Conservation (phyloP, 1,140 invertebrate species). For the Paracyclopina nana region DNA sequence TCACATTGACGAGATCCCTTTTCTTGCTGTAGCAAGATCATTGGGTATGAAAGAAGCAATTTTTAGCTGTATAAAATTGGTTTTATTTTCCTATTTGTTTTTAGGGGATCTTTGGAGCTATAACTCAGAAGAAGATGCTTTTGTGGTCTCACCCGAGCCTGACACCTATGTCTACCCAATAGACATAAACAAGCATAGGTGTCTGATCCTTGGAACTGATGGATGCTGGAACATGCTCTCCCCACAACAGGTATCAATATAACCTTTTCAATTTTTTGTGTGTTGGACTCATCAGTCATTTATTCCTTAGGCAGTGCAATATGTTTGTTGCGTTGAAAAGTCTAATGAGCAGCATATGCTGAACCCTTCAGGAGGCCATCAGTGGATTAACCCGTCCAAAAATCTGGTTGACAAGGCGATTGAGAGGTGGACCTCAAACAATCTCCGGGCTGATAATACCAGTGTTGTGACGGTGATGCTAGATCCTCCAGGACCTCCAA, state of each 20-base stretch:
- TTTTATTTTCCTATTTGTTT: not conserved
- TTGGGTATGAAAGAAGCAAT: constrained; percentile 38
- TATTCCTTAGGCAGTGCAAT: constrained; percentile 43
- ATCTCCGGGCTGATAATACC: constrained; percentile 81
- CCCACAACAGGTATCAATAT: constrained; percentile 29
- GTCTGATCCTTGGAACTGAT: constrained; percentile 85
- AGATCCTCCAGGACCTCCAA: constrained; percentile 65
- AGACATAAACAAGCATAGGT: constrained; percentile 53
- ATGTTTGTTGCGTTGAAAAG: constrained; percentile 57
- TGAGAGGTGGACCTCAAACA: constrained; percentile 40
- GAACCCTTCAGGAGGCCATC: constrained; percentile 17
- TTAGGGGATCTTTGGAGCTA: constrained; percentile 86
- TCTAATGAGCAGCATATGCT: constrained; percentile 44
- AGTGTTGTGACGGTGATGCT: constrained; percentile 80
- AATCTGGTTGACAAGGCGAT: constrained; percentile 67
- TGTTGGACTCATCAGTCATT: not conserved
- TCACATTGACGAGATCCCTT: constrained; percentile 82
- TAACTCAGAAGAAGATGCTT: constrained; percentile 65
- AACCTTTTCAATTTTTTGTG: not conserved
- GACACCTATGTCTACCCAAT: constrained; percentile 73
- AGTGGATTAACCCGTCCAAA: constrained; percentile 72
- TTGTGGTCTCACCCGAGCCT: constrained; percentile 91
- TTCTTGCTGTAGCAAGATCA: constrained; percentile 80
- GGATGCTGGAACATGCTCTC: constrained; percentile 89
- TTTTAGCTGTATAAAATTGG: no score